Conservation (phyloP, 2,888 invertebrate species). For the Timema podura region DNA sequence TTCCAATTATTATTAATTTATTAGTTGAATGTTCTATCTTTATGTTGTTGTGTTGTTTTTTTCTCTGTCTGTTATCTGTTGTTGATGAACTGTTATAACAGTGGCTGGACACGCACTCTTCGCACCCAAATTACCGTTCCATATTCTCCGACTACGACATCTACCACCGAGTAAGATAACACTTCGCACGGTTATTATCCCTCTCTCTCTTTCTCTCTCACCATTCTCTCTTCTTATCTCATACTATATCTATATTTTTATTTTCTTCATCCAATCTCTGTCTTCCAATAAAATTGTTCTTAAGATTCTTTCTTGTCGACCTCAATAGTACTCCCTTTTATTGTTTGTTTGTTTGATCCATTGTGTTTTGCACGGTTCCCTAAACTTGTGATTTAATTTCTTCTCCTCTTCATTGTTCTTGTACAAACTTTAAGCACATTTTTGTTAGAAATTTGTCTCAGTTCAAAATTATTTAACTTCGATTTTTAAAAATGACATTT, state of each 20-base stretch:
- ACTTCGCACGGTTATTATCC: slow-evolving; percentile 23
- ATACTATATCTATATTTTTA: neutral
- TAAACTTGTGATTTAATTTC: no score
- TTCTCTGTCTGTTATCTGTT: slow-evolving; percentile 29
- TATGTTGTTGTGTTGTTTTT: slow-evolving; percentile 19
- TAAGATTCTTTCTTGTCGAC: no score
- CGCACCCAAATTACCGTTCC: slow-evolving; percentile 35
- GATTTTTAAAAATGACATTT: no score
- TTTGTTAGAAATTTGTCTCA: no score
- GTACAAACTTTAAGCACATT: no score
- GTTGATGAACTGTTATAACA: slow-evolving; percentile 22
- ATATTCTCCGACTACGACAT: slow-evolving; percentile 59
- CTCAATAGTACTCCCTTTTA: no score
- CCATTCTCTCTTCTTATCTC: neutral
- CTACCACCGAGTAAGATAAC: slow-evolving; percentile 65
- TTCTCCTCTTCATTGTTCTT: no score
- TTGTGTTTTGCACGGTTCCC: no score
- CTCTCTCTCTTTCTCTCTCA: slow-evolving; percentile 18
- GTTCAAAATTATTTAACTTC: no score
- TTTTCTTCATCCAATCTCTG: neutral
- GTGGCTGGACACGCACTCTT: slow-evolving; percentile 32
- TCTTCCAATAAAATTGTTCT: no score
- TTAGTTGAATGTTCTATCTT: slow-evolving; percentile 1
- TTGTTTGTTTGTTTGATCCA: no score
- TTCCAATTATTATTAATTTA: no score